These are phyloP conservation scores for Ditylenchus weischeri DNA, from an alignment of 2,888 invertebrate species.

Conservation along the genomic window DNA sequence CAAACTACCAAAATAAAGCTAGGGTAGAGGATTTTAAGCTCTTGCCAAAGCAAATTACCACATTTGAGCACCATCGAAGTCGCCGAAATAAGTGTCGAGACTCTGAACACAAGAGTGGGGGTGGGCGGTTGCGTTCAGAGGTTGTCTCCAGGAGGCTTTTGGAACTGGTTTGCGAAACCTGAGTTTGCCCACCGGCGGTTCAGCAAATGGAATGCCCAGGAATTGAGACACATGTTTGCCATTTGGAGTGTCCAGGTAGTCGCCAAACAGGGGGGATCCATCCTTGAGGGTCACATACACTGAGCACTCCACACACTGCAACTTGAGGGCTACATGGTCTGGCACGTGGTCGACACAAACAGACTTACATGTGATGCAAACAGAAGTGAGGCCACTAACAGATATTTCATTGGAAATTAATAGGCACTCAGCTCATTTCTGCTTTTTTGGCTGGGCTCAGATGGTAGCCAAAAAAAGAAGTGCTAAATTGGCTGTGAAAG, in stretches of 20 bases:
- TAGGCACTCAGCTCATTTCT: no score
- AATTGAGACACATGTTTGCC: constrained; percentile 54
- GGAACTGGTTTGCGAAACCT: constrained; percentile 84
- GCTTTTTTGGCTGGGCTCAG: no score
- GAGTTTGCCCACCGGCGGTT: constrained; percentile 70
- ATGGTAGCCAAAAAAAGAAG: no score
- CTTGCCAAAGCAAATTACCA: constrained; percentile 65
- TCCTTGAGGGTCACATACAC: constrained; percentile 46
- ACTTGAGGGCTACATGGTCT: background rate
- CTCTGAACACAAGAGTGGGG: constrained; percentile 85
- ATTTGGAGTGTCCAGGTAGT: constrained; percentile 43
- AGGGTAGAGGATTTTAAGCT: no score
- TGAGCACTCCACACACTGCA: background rate
- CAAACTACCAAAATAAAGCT: no score
- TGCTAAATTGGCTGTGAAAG: no score
- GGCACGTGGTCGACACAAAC: no score
- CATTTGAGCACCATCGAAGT: constrained; percentile 75
- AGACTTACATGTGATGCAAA: no score
- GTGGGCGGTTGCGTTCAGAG: constrained; percentile 76
- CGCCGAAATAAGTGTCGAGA: constrained; percentile 82
- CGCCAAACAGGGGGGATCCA: constrained; percentile 55
- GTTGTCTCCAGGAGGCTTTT: constrained; percentile 73
- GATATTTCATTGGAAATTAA: no score
- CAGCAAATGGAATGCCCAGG: constrained; percentile 74
- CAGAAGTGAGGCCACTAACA: no score